Evolutionary conservation across 2,797 vertebrate genomes (phyloP), one percentile per base, ranked within the genome.

Genomic region (Sardinella longiceps): DNA sequence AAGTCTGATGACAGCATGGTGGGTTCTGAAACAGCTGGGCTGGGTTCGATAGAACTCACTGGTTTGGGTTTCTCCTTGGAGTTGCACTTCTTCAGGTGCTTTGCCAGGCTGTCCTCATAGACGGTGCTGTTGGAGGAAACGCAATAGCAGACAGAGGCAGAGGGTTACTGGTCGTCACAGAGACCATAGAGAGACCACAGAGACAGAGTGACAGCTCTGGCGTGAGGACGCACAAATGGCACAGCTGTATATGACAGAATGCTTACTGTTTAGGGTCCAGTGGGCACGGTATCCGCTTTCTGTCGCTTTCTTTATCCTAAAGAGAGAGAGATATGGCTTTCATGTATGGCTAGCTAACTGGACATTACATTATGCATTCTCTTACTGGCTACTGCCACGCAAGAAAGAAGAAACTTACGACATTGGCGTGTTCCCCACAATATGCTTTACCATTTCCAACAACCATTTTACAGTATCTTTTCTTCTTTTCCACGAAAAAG

Each of bases 251-350:
- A 33, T 33, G 20, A 15, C 66, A 37, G n/a, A n/a, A 51, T n/a
- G 94, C 97, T 97, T 92, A 99, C 98, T 99, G 98, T 91, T 98
- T 99, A 20, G 97, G 96, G 91, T 99, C 98, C 87, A 99, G 93
- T 70, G 98, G 98, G 88, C 98, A 99, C 0, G 93, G 88, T 33
- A 99, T 97, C 93, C 98, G 95, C 90, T 93, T 96, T 84, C 95
- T 94, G 87, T 87, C 84, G 74, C 87, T 91, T 88, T 95, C 95
- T 83, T 94, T 92, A 93, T 97, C 93, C 94, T 92, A 83, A 2
- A 74, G 28, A 33, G 33, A 66, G n/a, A 74, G 15, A n/a, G n/a
- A n/a, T 37, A 74, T 33, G 20, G 15, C 18, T 3, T 18, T 14
- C 37, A 74, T 3, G 12, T 2, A 70, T 33, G 14, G 30, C 18